phyloP scores from a whole-genome alignment of 2,113 vertebrate species.

The Taxidea taxus region DNA sequence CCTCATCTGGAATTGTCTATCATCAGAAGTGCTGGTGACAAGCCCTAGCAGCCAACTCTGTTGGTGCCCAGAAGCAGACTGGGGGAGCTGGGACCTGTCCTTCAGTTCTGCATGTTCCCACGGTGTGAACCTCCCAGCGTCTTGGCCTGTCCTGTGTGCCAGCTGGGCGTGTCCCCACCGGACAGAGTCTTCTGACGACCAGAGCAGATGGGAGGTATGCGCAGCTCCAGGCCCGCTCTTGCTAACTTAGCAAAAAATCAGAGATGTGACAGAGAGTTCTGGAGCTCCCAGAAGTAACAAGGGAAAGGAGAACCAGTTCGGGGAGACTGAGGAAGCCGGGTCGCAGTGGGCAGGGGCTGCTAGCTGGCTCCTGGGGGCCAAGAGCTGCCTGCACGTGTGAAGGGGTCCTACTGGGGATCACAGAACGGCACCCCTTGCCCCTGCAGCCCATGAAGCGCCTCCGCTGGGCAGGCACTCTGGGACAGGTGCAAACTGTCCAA shows the following conservation, averaged over 20 bases:
- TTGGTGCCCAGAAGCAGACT: background rate
- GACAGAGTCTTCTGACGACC: background rate
- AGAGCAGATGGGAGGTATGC: background rate
- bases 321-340: background rate
- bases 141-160: background rate
- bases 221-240: background rate
- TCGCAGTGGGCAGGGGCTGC: background rate
- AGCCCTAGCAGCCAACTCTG: background rate
- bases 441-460: background rate
- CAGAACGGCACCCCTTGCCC: rapidly evolving
- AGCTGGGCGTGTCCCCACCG: background rate
- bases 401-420: background rate
- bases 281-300: background rate
- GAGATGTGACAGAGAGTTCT: background rate
- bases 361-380: background rate
- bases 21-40: background rate
- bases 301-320: background rate
- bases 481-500: background rate
- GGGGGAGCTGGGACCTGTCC: rapidly evolving
- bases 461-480: background rate
- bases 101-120: background rate
- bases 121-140: rapidly evolving
- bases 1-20: background rate
- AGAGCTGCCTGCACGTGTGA: background rate
- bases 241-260: background rate